Evolutionary conservation across 2,888 invertebrate species (phyloP).

Genomic region (Melinaea menophilus): DNA sequence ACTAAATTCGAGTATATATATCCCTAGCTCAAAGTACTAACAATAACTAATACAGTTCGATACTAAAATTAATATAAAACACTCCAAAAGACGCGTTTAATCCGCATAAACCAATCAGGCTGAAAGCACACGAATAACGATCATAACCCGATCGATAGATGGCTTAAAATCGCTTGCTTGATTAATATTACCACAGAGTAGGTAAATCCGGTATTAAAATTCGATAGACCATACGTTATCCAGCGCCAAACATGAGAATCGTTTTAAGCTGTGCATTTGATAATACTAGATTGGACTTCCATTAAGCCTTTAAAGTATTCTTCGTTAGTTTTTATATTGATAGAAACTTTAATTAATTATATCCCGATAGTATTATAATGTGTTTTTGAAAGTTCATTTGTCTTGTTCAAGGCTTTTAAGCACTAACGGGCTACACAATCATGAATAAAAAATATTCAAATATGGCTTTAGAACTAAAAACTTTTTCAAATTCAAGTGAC

Average conservation of each 20-base stretch:
- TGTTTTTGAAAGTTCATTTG: too few species aligned
- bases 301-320: neutral
- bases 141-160: slow-evolving; percentile 40
- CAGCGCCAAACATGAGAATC: slow-evolving; percentile 60
- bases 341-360: too few species aligned
- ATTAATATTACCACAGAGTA: slow-evolving; percentile 55
- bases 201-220: slow-evolving; percentile 69
- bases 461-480: too few species aligned
- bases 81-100: slow-evolving; percentile 14
- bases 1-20: neutral
- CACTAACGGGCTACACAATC: too few species aligned
- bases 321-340: slow-evolving; percentile 1
- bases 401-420: too few species aligned
- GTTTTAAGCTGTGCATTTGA: slow-evolving; percentile 60
- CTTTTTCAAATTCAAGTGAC: too few species aligned
- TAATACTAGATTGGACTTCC: slow-evolving; percentile 27
- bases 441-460: too few species aligned
- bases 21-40: neutral
- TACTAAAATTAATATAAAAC: slow-evolving; percentile 7
- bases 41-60: slow-evolving; percentile 5
- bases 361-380: too few species aligned
- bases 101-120: slow-evolving; percentile 14
- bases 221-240: slow-evolving; percentile 69
- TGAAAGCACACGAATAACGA: slow-evolving; percentile 25
- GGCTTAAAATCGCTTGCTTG: slow-evolving; percentile 47